phyloP scores from a whole-genome alignment of 2,888 invertebrate genomes.

The Balanococcus diminutus region DNA sequence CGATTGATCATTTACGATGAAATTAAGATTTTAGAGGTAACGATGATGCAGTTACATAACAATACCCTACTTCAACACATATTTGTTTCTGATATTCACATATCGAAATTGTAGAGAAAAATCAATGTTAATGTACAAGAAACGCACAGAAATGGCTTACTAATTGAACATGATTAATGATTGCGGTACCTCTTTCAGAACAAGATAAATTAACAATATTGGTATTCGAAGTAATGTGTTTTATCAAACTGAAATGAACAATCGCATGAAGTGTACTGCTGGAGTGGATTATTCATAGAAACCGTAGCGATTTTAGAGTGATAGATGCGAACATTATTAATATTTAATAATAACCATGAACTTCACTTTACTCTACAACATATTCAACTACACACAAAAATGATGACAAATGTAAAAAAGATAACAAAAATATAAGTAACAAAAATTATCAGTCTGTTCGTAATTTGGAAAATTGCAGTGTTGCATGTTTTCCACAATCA shows the following conservation, averaged over 20 bases:
- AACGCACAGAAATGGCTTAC: not conserved
- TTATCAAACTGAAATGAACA: not conserved
- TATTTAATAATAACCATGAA: not conserved
- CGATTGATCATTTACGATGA: not conserved
- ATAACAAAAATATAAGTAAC: too few relatives aligned
- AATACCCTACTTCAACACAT: not conserved
- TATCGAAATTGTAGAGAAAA: not conserved
- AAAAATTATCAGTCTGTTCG: not conserved
- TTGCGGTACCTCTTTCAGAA: not conserved
- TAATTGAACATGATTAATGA: slow-evolving; percentile 4
- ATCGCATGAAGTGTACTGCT: not conserved
- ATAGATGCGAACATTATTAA: not conserved
- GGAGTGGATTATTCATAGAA: not conserved
- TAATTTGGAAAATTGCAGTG: too few relatives aligned
- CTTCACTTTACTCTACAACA: not conserved
- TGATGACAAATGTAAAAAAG: not conserved
- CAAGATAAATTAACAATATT: not conserved
- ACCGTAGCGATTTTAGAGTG: not conserved
- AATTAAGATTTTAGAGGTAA: not conserved
- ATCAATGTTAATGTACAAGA: not conserved
- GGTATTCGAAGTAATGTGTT: not conserved
- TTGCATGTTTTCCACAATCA: too few relatives aligned
- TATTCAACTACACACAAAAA: not conserved
- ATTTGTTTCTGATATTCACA: not conserved
- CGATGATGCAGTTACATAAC: not conserved